These are phyloP conservation scores for Phymorhynchus buccinoides DNA, from an alignment of 1,140 invertebrate genomes.

Conservation along the genomic window DNA sequence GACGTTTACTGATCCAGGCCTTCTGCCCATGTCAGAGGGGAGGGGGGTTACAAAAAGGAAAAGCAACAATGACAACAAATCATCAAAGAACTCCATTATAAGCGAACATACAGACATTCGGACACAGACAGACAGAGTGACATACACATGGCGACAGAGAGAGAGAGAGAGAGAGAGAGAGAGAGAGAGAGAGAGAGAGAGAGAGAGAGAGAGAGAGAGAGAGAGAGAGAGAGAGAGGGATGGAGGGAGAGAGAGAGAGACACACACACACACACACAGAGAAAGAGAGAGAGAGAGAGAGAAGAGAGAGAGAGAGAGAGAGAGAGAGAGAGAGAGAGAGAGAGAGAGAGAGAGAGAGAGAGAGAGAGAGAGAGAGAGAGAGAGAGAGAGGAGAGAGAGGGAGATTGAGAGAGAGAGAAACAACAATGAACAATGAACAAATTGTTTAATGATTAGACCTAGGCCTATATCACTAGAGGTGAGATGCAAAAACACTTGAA, in stretches of 20 bases:
- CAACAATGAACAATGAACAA: too few relatives aligned
- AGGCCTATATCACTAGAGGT: too few relatives aligned
- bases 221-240: not conserved
- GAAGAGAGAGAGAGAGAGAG: not conserved
- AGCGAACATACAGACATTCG: too few relatives aligned
- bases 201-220: not conserved
- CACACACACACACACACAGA: not conserved
- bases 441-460: too few relatives aligned
- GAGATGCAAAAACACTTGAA: too few relatives aligned
- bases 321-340: not conserved
- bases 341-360: not conserved
- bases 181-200: not conserved
- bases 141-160: not conserved
- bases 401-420: not conserved
- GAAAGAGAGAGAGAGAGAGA: not conserved
- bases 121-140: too few relatives aligned
- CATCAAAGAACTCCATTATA: too few relatives aligned
- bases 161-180: not conserved
- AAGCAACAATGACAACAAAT: too few relatives aligned
- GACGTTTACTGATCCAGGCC: too few relatives aligned
- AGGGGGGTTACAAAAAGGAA: too few relatives aligned
- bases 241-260: not conserved
- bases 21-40: too few relatives aligned
- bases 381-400: not conserved
- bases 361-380: not conserved